Evolutionary conservation across 2,888 invertebrate species (phyloP), one percentile per base, ranked within the genome.

Genomic region (Limnephilus auricula): DNA sequence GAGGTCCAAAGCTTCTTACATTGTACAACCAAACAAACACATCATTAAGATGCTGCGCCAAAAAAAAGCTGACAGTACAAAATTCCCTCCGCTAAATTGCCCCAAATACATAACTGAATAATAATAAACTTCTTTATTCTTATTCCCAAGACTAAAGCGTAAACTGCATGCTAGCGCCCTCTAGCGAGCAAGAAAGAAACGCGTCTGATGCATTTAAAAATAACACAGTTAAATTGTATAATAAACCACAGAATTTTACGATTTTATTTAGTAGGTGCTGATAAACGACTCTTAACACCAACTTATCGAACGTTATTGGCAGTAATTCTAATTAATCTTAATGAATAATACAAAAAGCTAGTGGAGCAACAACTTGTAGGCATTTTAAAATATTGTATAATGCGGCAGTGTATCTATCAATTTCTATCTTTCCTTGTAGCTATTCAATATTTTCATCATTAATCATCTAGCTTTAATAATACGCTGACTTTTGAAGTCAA

Each of bases 91-190:
- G 83, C 87, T 84, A 92, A 92, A 92, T 92, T 92, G 92, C 80
- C 86, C 92, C 92, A 91, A 91, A 92, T 92, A 91, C 92, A 92
- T 92, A 92, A 91, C 89, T 92, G 90, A 90, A 90, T 92, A 78
- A 50, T 9, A 45, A 30, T 79, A 79, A 30, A 25, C 31, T 13
- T 50, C 25, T n/a, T n/a, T n/a, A n/a, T n/a, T n/a, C n/a, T 86
- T 40, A 18, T 37, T n/a, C n/a, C 13, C 34, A 37, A 40, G 37
- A 37, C 40, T 65, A n/a, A n/a, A n/a, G n/a, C n/a, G 50, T 2
- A 65, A 65, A 65, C 18, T 18, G 50, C 50, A 65, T 18, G 9
- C 84, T 37, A 40, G 37, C 79, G 78, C 90, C 79, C 65, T 50
- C 87, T 65, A 30, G 32, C 50, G 87, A 65, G 13, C 25, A 25